Evolutionary conservation across 2,797 vertebrate species (phyloP).

Genomic region (Adrianichthys oophorus): DNA sequence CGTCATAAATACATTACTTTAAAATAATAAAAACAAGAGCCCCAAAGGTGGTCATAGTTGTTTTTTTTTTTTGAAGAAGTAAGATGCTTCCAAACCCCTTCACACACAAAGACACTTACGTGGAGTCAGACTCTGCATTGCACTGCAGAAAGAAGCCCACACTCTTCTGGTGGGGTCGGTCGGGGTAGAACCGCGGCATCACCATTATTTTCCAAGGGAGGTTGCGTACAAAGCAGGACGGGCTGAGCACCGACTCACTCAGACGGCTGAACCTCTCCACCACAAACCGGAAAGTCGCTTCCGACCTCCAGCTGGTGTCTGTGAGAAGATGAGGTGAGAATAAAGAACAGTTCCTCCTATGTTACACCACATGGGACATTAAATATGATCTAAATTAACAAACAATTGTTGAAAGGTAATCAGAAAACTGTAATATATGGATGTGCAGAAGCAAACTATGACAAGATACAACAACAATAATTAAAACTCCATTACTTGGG

Average conservation of each 20-base stretch:
- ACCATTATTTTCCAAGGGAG: conserved; percentile 99
- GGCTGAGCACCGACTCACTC: conserved; percentile 97
- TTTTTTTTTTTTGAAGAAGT: too few species aligned
- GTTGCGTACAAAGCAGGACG: conserved; percentile 98
- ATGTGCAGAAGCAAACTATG: too few species aligned
- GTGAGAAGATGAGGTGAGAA: conserved; percentile 15
- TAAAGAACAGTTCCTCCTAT: background rate
- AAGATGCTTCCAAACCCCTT: conserved; percentile 1
- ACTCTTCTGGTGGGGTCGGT: conserved; percentile 98
- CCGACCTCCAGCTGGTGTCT: conserved; percentile 99
- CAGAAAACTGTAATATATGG: too few species aligned
- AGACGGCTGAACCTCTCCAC: conserved; percentile 97
- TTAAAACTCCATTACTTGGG: too few species aligned
- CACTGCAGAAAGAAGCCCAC: conserved; percentile 99
- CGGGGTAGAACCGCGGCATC: conserved; percentile 98
- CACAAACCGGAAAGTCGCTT: conserved; percentile 97
- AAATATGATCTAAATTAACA: too few species aligned
- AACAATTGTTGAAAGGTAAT: too few species aligned
- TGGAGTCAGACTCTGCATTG: conserved; percentile 98
- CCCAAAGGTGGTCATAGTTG: too few species aligned
- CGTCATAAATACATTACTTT: too few species aligned
- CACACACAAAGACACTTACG: conserved; percentile 80
- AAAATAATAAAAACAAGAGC: too few species aligned
- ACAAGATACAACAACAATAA: too few species aligned
- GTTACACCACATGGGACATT: too few species aligned